phyloP scores from a whole-genome alignment of 2,888 invertebrate genomes.

The Polyploca ridens region DNA sequence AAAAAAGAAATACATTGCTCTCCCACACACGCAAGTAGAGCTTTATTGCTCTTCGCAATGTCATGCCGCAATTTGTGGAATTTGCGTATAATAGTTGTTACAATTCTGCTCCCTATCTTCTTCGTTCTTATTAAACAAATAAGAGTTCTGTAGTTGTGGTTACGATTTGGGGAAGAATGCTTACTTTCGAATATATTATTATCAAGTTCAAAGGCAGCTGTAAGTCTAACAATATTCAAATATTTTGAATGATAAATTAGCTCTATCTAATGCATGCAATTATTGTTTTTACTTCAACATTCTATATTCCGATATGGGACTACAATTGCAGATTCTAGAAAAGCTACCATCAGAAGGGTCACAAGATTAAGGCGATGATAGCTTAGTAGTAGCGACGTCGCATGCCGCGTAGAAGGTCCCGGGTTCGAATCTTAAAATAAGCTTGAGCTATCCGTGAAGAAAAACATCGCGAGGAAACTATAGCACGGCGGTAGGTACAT shows the following conservation, averaged over 20 bases:
- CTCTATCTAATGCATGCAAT: no score
- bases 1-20: background rate
- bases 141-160: no score
- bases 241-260: background rate
- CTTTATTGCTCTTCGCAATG: slow-evolving; percentile 1
- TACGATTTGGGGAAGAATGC: no score
- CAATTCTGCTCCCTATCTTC: background rate
- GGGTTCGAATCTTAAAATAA: no score
- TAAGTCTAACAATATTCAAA: no score
- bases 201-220: no score
- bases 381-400: no score
- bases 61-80: background rate
- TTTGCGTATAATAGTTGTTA: background rate
- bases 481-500: no score
- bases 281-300: background rate
- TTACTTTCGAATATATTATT: no score
- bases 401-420: no score
- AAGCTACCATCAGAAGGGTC: background rate
- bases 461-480: no score
- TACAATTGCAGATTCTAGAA: background rate
- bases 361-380: background rate
- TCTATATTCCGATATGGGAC: background rate
- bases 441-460: no score
- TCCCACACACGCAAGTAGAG: background rate
- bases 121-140: background rate